These are phyloP conservation scores for Patella vulgata DNA, from an alignment of 1,140 invertebrate genomes.

Conservation along the genomic window DNA sequence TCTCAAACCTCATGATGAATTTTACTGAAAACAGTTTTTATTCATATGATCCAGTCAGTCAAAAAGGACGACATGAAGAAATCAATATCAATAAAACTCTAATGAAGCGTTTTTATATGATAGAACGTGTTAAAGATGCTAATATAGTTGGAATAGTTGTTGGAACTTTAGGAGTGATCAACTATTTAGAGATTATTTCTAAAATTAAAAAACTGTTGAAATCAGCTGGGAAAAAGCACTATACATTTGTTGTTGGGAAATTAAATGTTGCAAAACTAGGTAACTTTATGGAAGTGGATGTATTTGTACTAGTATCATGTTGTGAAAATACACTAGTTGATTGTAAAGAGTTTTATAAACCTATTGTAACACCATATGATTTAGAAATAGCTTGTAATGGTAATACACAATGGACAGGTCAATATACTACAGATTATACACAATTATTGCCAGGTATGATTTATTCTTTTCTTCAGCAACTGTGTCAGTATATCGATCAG, in stretches of 20 bases:
- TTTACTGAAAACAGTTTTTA: slow-evolving; percentile 65
- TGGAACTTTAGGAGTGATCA: slow-evolving; percentile 84
- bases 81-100: slow-evolving; percentile 68
- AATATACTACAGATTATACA: slow-evolving; percentile 82
- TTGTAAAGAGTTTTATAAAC: slow-evolving; percentile 86
- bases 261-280: slow-evolving; percentile 91
- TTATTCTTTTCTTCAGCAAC: too few species aligned
- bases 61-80: slow-evolving; percentile 46
- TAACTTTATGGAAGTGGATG: slow-evolving; percentile 92
- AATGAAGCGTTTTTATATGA: slow-evolving; percentile 81
- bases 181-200: slow-evolving; percentile 82
- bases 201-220: slow-evolving; percentile 79
- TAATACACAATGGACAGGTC: slow-evolving; percentile 71
- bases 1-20: slow-evolving; percentile 70
- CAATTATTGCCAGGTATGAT: slow-evolving; percentile 78
- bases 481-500: not conserved
- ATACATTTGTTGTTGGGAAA: slow-evolving; percentile 92
- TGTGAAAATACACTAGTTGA: slow-evolving; percentile 85
- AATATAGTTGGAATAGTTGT: slow-evolving; percentile 86
- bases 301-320: slow-evolving; percentile 90
- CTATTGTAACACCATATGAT: slow-evolving; percentile 92
- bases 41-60: slow-evolving; percentile 61
- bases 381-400: slow-evolving; percentile 85
- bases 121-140: slow-evolving; percentile 91
- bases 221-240: slow-evolving; percentile 82